Conservation (phyloP, 1,140 invertebrate genomes). For the Plutomurus gul region DNA sequence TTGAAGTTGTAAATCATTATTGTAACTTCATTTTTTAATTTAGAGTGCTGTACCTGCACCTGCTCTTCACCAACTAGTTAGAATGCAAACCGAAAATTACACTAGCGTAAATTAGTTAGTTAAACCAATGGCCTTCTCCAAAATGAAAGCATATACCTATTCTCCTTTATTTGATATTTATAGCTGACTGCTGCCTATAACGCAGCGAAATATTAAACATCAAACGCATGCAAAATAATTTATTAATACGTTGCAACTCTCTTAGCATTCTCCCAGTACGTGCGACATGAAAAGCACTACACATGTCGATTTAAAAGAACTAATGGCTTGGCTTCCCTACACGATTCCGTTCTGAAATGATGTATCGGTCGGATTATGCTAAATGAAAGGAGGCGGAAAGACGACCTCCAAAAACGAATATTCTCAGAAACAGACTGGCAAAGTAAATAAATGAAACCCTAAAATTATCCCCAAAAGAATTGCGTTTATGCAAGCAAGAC, state of each 20-base stretch:
- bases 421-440: not conserved
- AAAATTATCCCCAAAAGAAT: constrained; percentile 9
- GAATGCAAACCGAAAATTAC: no score
- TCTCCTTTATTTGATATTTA: no score
- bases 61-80: no score
- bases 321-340: not conserved
- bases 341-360: not conserved
- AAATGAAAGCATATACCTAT: no score
- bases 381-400: constrained; percentile 2
- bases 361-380: not conserved
- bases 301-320: not conserved
- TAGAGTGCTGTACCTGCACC: no score
- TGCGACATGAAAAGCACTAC: not conserved
- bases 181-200: no score
- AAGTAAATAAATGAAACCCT: not conserved
- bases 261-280: not conserved
- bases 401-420: not conserved
- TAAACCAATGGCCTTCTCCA: no score
- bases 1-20: not conserved
- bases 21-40: not conserved
- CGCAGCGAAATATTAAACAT: no score
- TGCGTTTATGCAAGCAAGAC: not conserved
- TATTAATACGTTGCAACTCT: no score
- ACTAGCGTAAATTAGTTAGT: no score
- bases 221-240: no score